Evolutionary conservation across 2,113 vertebrate species (phyloP), one percentile per base, ranked within the genome.

Genomic region (Clinocottus analis): DNA sequence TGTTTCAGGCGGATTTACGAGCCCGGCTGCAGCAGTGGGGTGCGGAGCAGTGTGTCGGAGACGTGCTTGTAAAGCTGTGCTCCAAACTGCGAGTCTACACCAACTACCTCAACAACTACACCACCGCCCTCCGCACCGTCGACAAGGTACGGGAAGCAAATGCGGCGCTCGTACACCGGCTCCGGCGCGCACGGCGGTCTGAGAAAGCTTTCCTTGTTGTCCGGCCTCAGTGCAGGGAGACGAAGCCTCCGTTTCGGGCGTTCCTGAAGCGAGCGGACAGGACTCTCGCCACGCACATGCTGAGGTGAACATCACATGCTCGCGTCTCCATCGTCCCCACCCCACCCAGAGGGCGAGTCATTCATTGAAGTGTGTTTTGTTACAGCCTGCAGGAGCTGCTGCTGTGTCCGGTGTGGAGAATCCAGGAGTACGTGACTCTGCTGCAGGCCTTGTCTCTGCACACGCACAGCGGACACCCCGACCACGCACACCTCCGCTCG

Each of bases 351-450:
- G n/a, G n/a, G n/a, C n/a, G n/a, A n/a, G n/a, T n/a, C n/a, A n/a
- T n/a, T n/a, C n/a, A n/a, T n/a, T n/a, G n/a, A n/a, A n/a, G n/a
- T n/a, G n/a, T 59, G 51, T 81, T 71, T 4, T 56, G 49, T 76
- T 6, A 82, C n/a, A 98, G 97, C 87, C 91, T 98, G 2, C 96
- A 95, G 37, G 96, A 97, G 89, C 89, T 97, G 84, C 90, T 97
- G 66, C 82, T 97, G 64, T 87, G 85, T 66, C 97, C 96, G 0
- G 90, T 92, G n/a, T 92, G 76, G 76, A 95, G 97, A 31, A 87
- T 96, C 4, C 93, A 95, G 51, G 96, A 97, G 69, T 98, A 98
- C 7, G 59, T 93, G 61, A 89, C 89, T 35, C 94, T 98, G 66
- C 93, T 97, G 25, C 94, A 94, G 1, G 93, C 92, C n/a, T 78